Evolutionary conservation across 2,888 invertebrate genomes (phyloP).

Genomic region (Lasioglossum marginatum): DNA sequence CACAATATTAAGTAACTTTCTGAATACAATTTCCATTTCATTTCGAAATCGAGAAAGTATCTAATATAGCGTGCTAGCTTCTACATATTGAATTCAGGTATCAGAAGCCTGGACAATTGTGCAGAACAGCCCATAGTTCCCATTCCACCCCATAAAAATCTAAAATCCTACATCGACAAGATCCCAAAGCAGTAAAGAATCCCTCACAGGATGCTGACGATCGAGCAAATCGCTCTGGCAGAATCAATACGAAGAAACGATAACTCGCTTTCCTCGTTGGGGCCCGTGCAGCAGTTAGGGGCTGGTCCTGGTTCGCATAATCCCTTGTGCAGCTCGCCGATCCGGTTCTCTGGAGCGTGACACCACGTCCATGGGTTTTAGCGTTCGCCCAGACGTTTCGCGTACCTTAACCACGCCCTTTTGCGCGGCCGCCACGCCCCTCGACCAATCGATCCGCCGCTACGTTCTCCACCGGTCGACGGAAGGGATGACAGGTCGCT

Average conservation of each 20-base stretch:
- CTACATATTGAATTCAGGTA: not conserved
- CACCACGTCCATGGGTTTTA: constrained; percentile 4
- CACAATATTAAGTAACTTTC: not conserved
- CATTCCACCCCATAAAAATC: not conserved
- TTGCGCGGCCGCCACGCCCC: constrained; percentile 7
- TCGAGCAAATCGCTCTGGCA: constrained; percentile 3
- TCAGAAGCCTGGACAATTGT: not conserved
- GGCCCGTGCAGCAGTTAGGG: constrained; percentile 8
- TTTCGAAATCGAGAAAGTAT: not conserved
- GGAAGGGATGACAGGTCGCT: not conserved
- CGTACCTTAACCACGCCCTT: not conserved
- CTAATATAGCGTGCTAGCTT: not conserved
- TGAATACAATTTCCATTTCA: not conserved
- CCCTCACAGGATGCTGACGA: not conserved
- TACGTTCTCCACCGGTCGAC: not conserved
- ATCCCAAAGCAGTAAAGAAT: not conserved
- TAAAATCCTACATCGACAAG: not conserved
- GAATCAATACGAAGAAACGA: constrained; percentile 20
- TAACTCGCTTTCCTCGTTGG: not conserved
- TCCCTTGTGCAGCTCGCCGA: constrained; percentile 22
- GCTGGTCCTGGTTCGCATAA: constrained; percentile 27
- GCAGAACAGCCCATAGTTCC: not conserved
- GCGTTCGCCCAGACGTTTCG: not conserved
- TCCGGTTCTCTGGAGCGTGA: constrained; percentile 46
- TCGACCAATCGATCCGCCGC: constrained; percentile 8